These are phyloP conservation scores for Himalopsyche kuldschensis DNA, from an alignment of 2,888 invertebrate species.

Conservation along the genomic window DNA sequence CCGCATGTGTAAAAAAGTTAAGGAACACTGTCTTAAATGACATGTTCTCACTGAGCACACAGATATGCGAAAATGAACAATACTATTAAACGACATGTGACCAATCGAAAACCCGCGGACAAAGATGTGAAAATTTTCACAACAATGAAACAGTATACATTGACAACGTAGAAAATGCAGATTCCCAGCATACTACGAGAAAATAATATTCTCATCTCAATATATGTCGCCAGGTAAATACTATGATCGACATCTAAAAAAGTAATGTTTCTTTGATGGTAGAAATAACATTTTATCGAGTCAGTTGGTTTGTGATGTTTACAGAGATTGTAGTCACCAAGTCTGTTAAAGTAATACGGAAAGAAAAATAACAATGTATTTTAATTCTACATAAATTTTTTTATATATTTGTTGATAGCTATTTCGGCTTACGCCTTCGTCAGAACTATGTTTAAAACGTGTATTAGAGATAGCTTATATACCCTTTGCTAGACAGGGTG, in stretches of 20 bases:
- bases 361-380: too few species aligned
- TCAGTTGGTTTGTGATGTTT: neutral
- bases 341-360: too few species aligned
- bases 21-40: too few species aligned
- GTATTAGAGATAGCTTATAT: too few species aligned
- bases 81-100: neutral
- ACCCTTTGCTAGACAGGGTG: too few species aligned
- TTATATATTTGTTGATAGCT: too few species aligned
- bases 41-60: neutral
- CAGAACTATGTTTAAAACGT: too few species aligned
- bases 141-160: constrained; percentile 2
- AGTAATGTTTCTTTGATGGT: neutral
- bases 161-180: neutral
- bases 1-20: too few species aligned
- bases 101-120: neutral
- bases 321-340: neutral
- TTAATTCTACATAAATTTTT: too few species aligned
- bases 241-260: neutral
- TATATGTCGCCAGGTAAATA: neutral
- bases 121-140: constrained; percentile 10
- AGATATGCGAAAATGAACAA: neutral
- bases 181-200: neutral
- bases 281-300: neutral
- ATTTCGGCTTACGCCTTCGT: too few species aligned
- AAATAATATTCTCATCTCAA: neutral